Percentiles rank a stretch among this genome's conserved stretches.
phyloP scores from a whole-genome alignment of 2,797 vertebrate species.

The Bufotes viridis region DNA sequence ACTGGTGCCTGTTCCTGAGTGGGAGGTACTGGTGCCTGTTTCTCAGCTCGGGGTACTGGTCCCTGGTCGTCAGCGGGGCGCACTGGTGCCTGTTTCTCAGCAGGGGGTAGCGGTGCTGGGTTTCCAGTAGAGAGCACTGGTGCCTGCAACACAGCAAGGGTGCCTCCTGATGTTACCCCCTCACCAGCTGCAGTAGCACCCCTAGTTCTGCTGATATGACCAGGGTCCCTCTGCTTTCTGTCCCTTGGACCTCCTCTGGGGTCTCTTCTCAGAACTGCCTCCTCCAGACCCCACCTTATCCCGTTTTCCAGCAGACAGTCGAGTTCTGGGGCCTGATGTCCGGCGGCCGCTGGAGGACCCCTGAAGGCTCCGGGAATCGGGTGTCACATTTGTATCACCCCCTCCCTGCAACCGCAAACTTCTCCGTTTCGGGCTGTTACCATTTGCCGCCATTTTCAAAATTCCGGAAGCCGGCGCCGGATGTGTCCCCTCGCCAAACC shows the following conservation, averaged over 20 bases:
- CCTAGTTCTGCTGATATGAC: not conserved
- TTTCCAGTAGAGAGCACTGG: too few relatives aligned
- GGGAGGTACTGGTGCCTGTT: too few relatives aligned
- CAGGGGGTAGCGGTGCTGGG: not conserved
- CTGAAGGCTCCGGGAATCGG: not conserved
- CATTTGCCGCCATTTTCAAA: conserved; percentile 64
- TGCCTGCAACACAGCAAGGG: too few relatives aligned
- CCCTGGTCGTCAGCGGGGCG: too few relatives aligned
- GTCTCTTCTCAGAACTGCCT: not conserved
- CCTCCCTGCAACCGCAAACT: not conserved
- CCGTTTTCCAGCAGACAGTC: not conserved
- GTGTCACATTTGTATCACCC: not conserved
- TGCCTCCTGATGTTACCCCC: not conserved
- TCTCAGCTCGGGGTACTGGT: too few relatives aligned
- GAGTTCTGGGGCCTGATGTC: not conserved
- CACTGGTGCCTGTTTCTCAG: too few relatives aligned
- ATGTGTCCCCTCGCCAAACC: not conserved
- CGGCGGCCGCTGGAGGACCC: not conserved
- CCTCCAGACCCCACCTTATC: not conserved
- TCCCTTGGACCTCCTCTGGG: not conserved
- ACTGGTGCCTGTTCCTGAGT: too few relatives aligned
- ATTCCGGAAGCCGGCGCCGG: conserved; percentile 10
- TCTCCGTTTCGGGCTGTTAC: not conserved
- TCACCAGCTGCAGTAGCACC: not conserved
- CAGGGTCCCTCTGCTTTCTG: too few relatives aligned